Evolutionary conservation across 2,113 vertebrate genomes (phyloP).

Genomic region (Myotis brandtii): DNA sequence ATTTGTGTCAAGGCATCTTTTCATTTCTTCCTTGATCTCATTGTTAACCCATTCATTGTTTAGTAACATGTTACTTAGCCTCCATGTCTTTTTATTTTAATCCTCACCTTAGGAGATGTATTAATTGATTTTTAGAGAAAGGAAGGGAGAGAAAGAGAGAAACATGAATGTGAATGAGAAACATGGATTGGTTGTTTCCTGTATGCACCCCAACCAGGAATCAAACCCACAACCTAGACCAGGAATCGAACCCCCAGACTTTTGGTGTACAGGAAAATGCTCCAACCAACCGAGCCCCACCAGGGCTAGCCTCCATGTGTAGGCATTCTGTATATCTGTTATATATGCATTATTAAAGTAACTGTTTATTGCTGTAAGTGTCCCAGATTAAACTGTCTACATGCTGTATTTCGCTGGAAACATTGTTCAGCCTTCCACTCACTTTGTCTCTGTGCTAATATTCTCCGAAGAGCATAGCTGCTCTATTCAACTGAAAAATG

Average conservation of each 20-base stretch:
- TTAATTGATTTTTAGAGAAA: background rate
- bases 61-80: background rate
- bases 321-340: background rate
- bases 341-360: background rate
- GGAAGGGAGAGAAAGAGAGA: background rate
- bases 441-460: constrained; percentile 24
- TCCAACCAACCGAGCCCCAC: background rate
- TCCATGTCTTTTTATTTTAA: background rate
- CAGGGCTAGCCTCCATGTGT: background rate
- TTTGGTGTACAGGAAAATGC: background rate
- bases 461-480: constrained; percentile 39
- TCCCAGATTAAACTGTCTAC: background rate
- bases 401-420: background rate
- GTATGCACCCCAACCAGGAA: background rate
- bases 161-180: background rate
- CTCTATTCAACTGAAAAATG: constrained; percentile 50
- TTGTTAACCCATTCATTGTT: background rate
- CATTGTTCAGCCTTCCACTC: background rate
- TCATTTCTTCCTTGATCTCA: too few species aligned
- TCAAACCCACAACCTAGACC: background rate
- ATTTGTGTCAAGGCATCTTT: background rate
- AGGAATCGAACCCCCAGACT: background rate
- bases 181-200: background rate
- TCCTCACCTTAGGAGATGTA: background rate
- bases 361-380: background rate